Evolutionary conservation across 2,888 invertebrate species (phyloP), one percentile per base, ranked within the genome.

Genomic region (Apotomis betuletana): DNA sequence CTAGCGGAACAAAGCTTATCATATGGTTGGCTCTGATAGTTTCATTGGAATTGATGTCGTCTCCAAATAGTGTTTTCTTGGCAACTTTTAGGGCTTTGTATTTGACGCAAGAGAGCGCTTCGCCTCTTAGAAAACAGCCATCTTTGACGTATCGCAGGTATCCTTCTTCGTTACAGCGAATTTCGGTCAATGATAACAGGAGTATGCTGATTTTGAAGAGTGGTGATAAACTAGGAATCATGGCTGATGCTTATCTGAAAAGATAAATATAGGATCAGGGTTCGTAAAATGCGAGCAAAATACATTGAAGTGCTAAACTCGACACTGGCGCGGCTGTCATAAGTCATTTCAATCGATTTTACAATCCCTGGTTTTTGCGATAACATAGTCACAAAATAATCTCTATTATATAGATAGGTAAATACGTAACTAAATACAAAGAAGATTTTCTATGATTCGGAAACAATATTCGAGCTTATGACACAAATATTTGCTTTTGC

Each of bases 81-180:
- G 91, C 90, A 49, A 92, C 85, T 85, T 91, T 92, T 1, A 93
- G 75, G 0, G 92, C 93, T 83, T 89, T 90, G 54, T 92, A 93
- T 77, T 93, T 93, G 38, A 93, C 83, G 65, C 93, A 93, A 0
- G 89, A 88, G 62, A 93, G 67, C 0, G 92, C 92, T 78, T 93
- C 93, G 0, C 90, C 89, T 77, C 84, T 80, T 0, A 89, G 59
- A 12, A 90, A 89, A 75, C 93, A 93, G 74, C 88, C 87, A 69
- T 93, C 91, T 87, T 92, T 92, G 51, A 93, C 89, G 74, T 86
- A 90, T 3, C 89, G 81, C 0, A 92, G 79, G 74, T 93, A 93
- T 0, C 88, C 90, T n/a, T 92, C 88, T 81, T 92, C 91, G 4
- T 76, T 54, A 4, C 84, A 74, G 41, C 44, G 62, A 2, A 78